Conservation (phyloP, 2,888 invertebrate species). For the Lasioglossum morio region DNA sequence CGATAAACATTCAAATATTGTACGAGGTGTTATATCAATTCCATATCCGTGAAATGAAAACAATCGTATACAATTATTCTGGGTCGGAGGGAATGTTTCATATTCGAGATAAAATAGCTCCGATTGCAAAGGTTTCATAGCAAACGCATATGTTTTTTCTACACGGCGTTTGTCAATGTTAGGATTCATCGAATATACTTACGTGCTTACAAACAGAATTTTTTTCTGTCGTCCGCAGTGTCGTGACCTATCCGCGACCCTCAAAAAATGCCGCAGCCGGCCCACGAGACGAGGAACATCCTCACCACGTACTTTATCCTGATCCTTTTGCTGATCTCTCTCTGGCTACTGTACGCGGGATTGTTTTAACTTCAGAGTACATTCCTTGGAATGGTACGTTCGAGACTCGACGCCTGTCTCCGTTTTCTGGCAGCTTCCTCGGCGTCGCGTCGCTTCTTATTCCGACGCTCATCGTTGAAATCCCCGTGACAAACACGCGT, state of each 20-base stretch:
- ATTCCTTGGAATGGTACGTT: slow-evolving; percentile 73
- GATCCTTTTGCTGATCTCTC: slow-evolving; percentile 88
- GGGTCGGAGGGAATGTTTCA: no score
- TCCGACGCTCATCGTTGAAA: slow-evolving; percentile 58
- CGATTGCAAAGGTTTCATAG: no score
- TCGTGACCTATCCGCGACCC: slow-evolving; percentile 27
- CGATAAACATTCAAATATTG: no score
- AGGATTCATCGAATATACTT: no score
- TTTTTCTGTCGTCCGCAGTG: slow-evolving; percentile 28
- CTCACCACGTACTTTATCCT: slow-evolving; percentile 90
- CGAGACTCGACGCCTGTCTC: background rate
- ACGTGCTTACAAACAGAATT: no score
- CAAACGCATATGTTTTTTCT: no score
- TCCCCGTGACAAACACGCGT: slow-evolving; percentile 44
- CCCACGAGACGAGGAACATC: slow-evolving; percentile 88
- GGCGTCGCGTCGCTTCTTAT: slow-evolving; percentile 31
- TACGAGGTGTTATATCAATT: no score
- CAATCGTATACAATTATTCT: no score
- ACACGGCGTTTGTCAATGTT: no score
- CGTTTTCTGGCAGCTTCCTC: background rate
- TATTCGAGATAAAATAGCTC: no score
- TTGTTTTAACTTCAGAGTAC: slow-evolving; percentile 81
- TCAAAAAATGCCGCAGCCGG: slow-evolving; percentile 74
- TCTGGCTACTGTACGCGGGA: slow-evolving; percentile 90
- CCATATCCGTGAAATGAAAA: no score